Evolutionary conservation across 2,797 vertebrate genomes (phyloP), one percentile per base, ranked within the genome.

Genomic region (Acipenser ruthenus): DNA sequence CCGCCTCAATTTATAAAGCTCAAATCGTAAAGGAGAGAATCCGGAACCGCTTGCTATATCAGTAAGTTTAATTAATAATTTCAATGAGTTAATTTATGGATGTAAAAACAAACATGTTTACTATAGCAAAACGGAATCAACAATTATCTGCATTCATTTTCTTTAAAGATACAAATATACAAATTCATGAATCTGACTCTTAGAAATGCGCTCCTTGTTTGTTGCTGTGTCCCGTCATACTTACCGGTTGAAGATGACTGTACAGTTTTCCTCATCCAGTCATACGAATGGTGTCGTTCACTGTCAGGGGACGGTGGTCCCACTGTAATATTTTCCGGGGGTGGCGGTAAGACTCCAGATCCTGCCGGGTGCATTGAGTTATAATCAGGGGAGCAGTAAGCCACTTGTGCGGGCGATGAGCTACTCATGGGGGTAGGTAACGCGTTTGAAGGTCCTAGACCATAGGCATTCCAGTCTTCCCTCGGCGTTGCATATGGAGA

Each of bases 261-360:
- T 52, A 90, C 89, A 0, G 92, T 95, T 90, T 95, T 97, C 73
- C 89, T 91, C 94, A 97, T 97, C 95, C 95, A 98, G 69, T 95
- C 91, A 37, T 93, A 96, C 6, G 94, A 94, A 81, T 92, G 90
- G 82, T 92, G 93, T 72, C 88, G 84, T 81, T 93, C 93, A 77
- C 88, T 90, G 67, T 84, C 90, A 15, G 93, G 91, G 60, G 95
- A 95, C 71, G 88, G 78, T 62, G 92, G 89, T 60, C 85, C 87
- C 10, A 83, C 69, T 49, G 73, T 79, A 63, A 87, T 78, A 60
- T 88, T 86, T 15, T 95, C 92, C 66, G 83, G 84, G 23, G 92
- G 90, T 67, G 91, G 88, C 69, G 90, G 89, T 70, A 94, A 76
- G 53, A 86, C 87, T 62, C 90, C 83, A 1, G 87, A 68, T 18